A percentile compares a stretch with the other conserved stretches of the same genome.
These are phyloP conservation scores for Danionella dracula DNA, from an alignment of 2,797 vertebrate genomes.

Conservation along the genomic window DNA sequence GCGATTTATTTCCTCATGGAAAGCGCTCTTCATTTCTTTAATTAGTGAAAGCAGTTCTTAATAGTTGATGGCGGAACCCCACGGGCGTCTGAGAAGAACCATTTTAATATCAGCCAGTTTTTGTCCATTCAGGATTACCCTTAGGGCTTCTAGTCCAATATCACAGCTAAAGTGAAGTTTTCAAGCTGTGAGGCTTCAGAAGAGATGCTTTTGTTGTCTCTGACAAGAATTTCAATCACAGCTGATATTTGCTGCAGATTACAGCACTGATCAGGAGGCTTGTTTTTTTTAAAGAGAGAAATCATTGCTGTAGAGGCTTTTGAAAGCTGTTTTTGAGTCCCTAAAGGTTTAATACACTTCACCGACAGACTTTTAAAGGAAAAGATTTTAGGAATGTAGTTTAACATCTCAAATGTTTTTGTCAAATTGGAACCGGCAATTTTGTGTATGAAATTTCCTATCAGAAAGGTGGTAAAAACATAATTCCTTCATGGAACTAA, in stretches of 20 bases:
- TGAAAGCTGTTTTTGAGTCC: neutral
- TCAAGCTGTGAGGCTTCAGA: constrained; percentile 8
- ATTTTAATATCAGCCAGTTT: constrained; percentile 4
- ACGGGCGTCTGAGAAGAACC: constrained; percentile 18
- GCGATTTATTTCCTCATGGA: constrained; percentile 10
- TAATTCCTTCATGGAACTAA: too few species aligned
- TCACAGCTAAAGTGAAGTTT: constrained; percentile 17
- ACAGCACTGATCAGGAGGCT: constrained; percentile 14
- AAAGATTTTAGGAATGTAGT: too few species aligned
- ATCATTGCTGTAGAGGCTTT: neutral
- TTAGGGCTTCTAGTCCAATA: constrained; percentile 23
- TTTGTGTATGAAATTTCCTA: too few species aligned
- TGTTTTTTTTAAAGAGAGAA: neutral
- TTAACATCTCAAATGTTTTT: too few species aligned
- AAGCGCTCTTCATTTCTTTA: constrained; percentile 23
- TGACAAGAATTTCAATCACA: constrained; percentile 27
- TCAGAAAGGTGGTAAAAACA: too few species aligned
- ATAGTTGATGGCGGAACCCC: constrained; percentile 23
- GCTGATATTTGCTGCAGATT: constrained; percentile 8
- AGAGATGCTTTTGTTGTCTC: constrained; percentile 10
- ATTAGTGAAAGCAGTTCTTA: constrained; percentile 30
- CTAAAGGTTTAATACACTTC: neutral
- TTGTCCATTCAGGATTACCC: constrained; percentile 21
- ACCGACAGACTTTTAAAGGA: too few species aligned
- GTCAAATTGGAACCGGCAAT: too few species aligned